Evolutionary conservation across 2,888 invertebrate species (phyloP), one percentile per base, ranked within the genome.

Genomic region (Tillus elongatus): DNA sequence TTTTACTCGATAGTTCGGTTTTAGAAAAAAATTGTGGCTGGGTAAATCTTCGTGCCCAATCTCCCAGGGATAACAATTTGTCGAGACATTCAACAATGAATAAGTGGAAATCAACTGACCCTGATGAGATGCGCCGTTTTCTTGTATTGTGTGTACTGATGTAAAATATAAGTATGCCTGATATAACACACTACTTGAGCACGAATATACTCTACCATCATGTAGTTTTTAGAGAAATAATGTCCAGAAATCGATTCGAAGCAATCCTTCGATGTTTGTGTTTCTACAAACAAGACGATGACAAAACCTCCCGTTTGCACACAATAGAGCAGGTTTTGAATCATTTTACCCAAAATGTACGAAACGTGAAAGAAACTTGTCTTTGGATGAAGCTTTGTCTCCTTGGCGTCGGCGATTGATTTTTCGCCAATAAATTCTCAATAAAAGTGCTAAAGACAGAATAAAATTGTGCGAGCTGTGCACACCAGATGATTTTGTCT

Each of bases 371-470:
- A 15, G 16, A 24, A 33, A 33, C 33, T 24, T 33, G 19, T 33
- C 33, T 12, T 16, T 33, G 19, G 33, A 33, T 33, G 33, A 33
- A 16, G 33, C 33, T 24, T 24, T 33, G 19, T 24, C 19, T 15
- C 33, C 19, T 12, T 33, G 33, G 33, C 33, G 33, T 33, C 16
- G 33, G 16, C 33, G 33, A 13, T 24, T 33, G 33, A 13, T 33
- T 13, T 33, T 33, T 47, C 42, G 13, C 43, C 42, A 28, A 45
- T 41, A 28, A 39, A 39, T 33, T 45, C 47, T 14, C 44, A 33
- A 33, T 19, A 33, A 33, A 33, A 15, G 9, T 13, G 33, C 33
- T 16, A 33, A 33, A 33, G n/a, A 33, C 16, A 19, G 33, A 13
- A 33, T 33, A 15, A 41, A 13, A 13, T 24, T 16, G 26, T 42